These are phyloP conservation scores for Nineta flava DNA, from an alignment of 2,888 invertebrate genomes.

Conservation along the genomic window DNA sequence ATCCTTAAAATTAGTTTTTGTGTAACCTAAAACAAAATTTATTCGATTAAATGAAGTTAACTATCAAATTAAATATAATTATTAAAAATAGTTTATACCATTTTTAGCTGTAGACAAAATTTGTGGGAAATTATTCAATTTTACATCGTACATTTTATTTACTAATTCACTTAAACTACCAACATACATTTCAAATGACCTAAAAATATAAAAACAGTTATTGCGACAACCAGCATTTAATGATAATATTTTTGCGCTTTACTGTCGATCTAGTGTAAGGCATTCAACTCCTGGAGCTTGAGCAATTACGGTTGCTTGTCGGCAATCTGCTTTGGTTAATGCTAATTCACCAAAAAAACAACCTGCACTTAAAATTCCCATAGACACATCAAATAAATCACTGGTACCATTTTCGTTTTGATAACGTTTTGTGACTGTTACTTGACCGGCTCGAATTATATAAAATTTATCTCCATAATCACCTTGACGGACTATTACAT, in stretches of 20 bases:
- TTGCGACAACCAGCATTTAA: neutral
- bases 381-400: conserved; percentile 16
- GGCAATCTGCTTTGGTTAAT: conserved; percentile 60
- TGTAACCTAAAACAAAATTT: conserved; percentile 31
- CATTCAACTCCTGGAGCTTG: conserved; percentile 73
- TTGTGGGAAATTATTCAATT: neutral
- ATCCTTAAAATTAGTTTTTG: conserved; percentile 53
- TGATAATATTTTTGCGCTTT: conserved; percentile 16
- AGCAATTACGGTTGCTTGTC: conserved; percentile 84
- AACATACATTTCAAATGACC: conserved; percentile 61
- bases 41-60: neutral
- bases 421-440: conserved; percentile 39
- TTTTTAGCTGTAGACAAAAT: neutral
- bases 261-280: conserved; percentile 71
- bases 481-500: conserved; percentile 69
- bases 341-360: conserved; percentile 86
- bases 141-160: conserved; percentile 1
- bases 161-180: conserved; percentile 37
- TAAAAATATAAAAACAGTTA: conserved; percentile 19
- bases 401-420: neutral
- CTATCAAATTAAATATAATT: neutral
- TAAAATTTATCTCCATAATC: conserved; percentile 81
- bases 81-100: neutral
- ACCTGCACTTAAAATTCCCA: conserved; percentile 56
- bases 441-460: conserved; percentile 73